Conservation (phyloP, 2,113 vertebrate genomes). For the Catagonus wagneri region DNA sequence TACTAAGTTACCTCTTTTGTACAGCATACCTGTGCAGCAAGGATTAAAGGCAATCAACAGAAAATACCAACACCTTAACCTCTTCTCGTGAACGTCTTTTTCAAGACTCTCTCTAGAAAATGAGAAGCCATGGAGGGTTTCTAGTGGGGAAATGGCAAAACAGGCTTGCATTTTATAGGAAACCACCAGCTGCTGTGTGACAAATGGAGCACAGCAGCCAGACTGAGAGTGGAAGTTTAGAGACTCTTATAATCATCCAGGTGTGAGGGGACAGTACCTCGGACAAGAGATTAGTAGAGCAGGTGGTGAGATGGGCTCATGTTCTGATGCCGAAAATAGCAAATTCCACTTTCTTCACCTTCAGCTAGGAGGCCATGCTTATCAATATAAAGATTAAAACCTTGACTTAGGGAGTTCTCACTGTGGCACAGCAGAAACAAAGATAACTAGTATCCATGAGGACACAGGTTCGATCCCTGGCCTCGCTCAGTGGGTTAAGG, state of each 20-base stretch:
- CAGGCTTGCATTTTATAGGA: background rate
- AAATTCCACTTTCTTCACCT: background rate
- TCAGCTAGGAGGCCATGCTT: background rate
- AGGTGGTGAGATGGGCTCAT: background rate
- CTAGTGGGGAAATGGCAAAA: background rate
- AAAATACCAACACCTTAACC: background rate
- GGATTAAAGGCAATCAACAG: background rate
- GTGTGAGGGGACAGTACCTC: background rate
- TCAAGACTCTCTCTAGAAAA: background rate
- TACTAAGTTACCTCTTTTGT: background rate
- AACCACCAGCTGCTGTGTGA: background rate
- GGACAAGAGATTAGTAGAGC: background rate
- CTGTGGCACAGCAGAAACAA: too few relatives aligned
- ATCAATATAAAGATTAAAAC: slow-evolving; percentile 15
- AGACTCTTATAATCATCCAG: background rate
- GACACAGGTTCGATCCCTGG: too few relatives aligned
- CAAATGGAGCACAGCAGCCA: background rate
- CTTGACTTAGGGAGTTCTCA: background rate
- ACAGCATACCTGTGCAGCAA: background rate
- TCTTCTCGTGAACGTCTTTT: background rate
- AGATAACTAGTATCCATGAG: too few relatives aligned
- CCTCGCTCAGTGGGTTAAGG: too few relatives aligned
- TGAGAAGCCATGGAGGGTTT: background rate
- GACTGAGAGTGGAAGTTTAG: too few relatives aligned
- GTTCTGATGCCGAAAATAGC: background rate